phyloP scores from a whole-genome alignment of 1,140 invertebrate genomes.

The Halyomorpha halys region DNA sequence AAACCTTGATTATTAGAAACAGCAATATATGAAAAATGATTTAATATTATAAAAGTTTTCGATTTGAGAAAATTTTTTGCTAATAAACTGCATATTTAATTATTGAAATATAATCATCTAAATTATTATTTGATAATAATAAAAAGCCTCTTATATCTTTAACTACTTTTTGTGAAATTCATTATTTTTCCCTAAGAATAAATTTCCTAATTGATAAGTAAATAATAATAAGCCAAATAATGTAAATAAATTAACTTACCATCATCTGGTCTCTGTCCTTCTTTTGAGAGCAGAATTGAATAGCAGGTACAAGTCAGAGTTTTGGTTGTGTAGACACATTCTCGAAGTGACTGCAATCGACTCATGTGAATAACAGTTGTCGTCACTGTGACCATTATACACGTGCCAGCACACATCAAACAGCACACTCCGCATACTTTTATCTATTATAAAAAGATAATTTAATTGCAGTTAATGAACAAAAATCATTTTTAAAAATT shows the following conservation, averaged over 20 bases:
- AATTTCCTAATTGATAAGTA: too few species aligned
- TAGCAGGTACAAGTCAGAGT: conserved; percentile 67
- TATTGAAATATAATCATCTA: too few species aligned
- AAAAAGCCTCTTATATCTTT: too few species aligned
- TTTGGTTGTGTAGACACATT: conserved; percentile 73
- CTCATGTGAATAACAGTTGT: conserved; percentile 91
- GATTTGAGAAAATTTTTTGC: too few species aligned
- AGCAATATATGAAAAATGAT: too few species aligned
- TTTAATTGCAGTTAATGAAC: background rate
- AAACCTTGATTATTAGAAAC: too few species aligned
- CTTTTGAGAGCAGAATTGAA: conserved; percentile 48
- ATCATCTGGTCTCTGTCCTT: conserved; percentile 40
- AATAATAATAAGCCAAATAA: too few species aligned
- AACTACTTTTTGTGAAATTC: too few species aligned
- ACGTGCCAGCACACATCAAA: conserved; percentile 69
- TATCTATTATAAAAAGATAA: conserved; percentile 48
- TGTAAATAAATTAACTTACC: conserved; percentile 36
- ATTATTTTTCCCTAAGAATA: too few species aligned
- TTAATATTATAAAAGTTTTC: too few species aligned
- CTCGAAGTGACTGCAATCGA: conserved; percentile 68
- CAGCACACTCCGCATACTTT: conserved; percentile 76
- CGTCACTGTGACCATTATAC: conserved; percentile 78
- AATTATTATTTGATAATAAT: too few species aligned
- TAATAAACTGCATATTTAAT: too few species aligned
- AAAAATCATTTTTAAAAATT: background rate